Percentiles rank a stretch among this genome's conserved stretches.
Conservation (phyloP, 1,140 invertebrate species). For the Drosophila tani region DNA sequence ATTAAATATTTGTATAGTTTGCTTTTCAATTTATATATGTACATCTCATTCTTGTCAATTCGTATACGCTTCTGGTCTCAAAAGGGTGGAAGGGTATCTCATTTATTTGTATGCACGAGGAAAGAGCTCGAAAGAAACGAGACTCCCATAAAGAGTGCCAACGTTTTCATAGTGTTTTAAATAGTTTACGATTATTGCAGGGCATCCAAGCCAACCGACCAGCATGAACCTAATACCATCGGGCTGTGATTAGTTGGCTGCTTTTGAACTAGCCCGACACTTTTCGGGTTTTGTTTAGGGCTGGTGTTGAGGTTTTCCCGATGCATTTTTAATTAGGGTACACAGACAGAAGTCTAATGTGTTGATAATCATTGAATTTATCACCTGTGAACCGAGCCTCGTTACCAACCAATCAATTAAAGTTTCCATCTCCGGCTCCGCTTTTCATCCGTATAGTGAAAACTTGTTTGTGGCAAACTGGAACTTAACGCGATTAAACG, state of each 20-base stretch:
- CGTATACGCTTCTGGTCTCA: neutral
- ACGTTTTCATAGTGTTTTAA: conserved; percentile 73
- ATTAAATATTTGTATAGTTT: neutral
- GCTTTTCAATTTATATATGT: neutral
- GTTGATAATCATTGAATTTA: conserved; percentile 80
- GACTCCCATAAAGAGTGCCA: conserved; percentile 67
- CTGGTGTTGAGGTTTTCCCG: conserved; percentile 38
- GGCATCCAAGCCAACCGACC: conserved; percentile 38
- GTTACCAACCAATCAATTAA: conserved; percentile 54
- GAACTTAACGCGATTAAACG: conserved; percentile 12
- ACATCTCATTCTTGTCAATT: neutral
- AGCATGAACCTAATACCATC: conserved; percentile 45
- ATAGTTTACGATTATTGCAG: conserved; percentile 80
- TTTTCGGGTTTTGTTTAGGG: conserved; percentile 28
- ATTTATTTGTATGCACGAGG: conserved; percentile 73
- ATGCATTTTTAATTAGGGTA: conserved; percentile 80
- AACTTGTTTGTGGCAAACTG: conserved; percentile 49
- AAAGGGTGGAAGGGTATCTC: conserved; percentile 13
- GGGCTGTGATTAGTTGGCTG: conserved; percentile 56
- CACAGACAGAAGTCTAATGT: conserved; percentile 53
- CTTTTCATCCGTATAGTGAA: conserved; percentile 1
- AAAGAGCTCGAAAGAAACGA: conserved; percentile 41
- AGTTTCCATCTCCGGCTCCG: conserved; percentile 2
- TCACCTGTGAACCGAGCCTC: conserved; percentile 74
- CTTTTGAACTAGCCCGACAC: conserved; percentile 71